These are phyloP conservation scores for Oikopleura dioica DNA, from an alignment of 23 tunicate genomes.

Conservation along the genomic window DNA sequence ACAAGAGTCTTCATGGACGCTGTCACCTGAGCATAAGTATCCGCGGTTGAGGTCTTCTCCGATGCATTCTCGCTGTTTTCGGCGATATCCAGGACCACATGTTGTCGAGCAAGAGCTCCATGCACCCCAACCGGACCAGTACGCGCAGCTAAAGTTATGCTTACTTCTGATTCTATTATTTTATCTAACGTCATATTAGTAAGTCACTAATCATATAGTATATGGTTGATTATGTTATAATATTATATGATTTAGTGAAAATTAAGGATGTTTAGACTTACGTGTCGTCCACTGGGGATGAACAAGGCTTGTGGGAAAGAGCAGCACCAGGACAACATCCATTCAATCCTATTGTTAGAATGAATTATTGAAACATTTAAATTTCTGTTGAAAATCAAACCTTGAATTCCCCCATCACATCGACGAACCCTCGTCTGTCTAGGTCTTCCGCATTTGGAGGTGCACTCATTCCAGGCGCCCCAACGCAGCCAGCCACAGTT, in stretches of 20 bases:
- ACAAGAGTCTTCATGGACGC: background rate
- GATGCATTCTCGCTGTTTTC: constrained; percentile 23
- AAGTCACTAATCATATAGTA: too few relatives aligned
- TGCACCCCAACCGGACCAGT: constrained; percentile 79
- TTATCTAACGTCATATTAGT: too few relatives aligned
- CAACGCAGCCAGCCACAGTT: constrained; percentile 61
- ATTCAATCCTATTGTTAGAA: too few relatives aligned
- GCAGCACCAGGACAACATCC: background rate
- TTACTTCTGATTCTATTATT: too few relatives aligned
- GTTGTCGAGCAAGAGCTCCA: constrained; percentile 43
- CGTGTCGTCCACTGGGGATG: constrained; percentile 27
- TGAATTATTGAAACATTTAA: too few relatives aligned
- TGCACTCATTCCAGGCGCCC: constrained; percentile 73
- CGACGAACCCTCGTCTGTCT: constrained; percentile 38
- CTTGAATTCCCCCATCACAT: constrained; percentile 60
- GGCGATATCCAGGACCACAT: constrained; percentile 40
- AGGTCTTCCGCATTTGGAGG: constrained; percentile 39
- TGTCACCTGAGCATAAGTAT: background rate
- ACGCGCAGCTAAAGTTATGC: too few relatives aligned
- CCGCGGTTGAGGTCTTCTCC: background rate
- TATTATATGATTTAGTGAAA: too few relatives aligned
- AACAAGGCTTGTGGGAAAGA: constrained; percentile 26
- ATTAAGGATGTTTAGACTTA: too few relatives aligned
- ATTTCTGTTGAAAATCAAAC: too few relatives aligned
- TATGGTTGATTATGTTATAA: too few relatives aligned